phyloP scores from a whole-genome alignment of 2,797 vertebrate species.

The Petrocephalus sullivani region DNA sequence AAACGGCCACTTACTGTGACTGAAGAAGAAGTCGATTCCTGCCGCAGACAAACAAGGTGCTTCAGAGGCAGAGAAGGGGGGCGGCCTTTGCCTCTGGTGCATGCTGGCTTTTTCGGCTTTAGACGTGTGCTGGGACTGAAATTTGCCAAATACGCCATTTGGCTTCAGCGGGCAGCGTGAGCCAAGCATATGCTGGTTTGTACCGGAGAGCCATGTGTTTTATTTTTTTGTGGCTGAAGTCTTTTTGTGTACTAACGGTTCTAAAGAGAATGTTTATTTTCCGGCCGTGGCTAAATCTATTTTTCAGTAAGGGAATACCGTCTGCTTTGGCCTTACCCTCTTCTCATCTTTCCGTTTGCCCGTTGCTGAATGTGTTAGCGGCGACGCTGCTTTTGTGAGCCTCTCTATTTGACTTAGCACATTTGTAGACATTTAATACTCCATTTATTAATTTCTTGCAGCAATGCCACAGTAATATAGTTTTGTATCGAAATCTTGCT shows the following conservation, averaged over 20 bases:
- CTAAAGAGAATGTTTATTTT: background rate
- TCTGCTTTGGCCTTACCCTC: background rate
- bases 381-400: background rate
- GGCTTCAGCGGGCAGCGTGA: background rate
- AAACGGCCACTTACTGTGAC: background rate
- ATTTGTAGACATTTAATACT: background rate
- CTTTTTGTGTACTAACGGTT: background rate
- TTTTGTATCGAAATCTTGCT: conserved; percentile 10
- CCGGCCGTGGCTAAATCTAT: background rate
- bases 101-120: background rate
- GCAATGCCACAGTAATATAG: background rate
- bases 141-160: background rate
- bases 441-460: background rate
- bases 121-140: background rate
- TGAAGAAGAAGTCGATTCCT: background rate
- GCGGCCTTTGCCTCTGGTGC: background rate
- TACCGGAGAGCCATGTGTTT: background rate
- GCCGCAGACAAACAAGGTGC: background rate
- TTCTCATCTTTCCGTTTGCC: background rate
- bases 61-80: background rate
- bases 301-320: background rate
- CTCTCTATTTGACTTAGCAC: conserved; percentile 10
- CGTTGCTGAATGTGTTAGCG: background rate
- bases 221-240: background rate
- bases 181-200: background rate